A percentile compares a stretch with the other conserved stretches of the same genome.
phyloP scores from a whole-genome alignment of 2,797 vertebrate genomes.

The Melopsittacus undulatus region DNA sequence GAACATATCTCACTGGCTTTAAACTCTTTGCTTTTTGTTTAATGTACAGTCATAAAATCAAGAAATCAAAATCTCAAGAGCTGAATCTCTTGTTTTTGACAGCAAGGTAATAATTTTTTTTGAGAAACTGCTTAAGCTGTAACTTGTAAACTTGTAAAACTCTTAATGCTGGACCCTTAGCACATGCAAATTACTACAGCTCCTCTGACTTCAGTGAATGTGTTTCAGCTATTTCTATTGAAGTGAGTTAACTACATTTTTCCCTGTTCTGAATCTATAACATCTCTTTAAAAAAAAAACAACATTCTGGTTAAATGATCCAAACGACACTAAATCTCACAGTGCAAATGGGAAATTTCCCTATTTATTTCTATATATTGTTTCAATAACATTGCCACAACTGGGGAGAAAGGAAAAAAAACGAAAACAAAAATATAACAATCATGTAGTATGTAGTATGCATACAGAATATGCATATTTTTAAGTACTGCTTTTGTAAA shows the following conservation, averaged over 20 bases:
- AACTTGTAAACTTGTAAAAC: neutral
- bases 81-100: neutral
- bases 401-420: neutral
- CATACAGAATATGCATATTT: constrained; percentile 22
- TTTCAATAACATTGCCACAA: neutral
- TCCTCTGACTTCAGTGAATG: neutral
- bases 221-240: neutral
- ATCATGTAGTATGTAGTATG: neutral
- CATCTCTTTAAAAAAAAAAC: neutral
- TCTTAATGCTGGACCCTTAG: neutral
- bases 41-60: neutral
- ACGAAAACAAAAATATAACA: neutral
- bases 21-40: neutral
- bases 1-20: neutral
- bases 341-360: neutral
- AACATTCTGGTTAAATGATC: neutral
- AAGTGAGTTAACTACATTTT: neutral
- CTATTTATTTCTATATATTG: neutral
- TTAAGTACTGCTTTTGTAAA: constrained; percentile 66
- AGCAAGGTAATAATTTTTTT: neutral
- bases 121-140: neutral
- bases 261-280: neutral
- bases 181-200: neutral
- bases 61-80: neutral
- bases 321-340: neutral